Percentiles rank a stretch among this genome's conserved stretches.
Conservation (phyloP, 1,140 invertebrate genomes). For the Frieseomelitta varia region DNA sequence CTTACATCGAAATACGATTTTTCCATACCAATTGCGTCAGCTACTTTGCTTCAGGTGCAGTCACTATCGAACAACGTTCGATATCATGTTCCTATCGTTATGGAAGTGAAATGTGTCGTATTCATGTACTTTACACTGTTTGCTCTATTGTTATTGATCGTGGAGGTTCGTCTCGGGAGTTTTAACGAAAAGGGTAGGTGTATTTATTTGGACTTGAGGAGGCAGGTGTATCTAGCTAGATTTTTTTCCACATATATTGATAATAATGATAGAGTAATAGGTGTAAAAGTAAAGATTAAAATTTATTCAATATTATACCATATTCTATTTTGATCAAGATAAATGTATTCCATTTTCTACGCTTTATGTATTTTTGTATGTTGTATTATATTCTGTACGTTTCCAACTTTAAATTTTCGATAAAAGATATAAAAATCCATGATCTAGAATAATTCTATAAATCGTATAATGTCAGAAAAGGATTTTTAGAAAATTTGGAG, state of each 20-base stretch:
- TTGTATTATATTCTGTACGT: too few species aligned
- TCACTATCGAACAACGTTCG: background rate
- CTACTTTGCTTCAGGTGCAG: conserved; percentile 22
- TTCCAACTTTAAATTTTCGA: too few species aligned
- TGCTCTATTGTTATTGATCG: background rate
- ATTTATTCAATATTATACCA: too few species aligned
- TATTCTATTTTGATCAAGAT: too few species aligned
- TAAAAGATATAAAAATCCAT: too few species aligned
- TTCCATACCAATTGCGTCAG: background rate
- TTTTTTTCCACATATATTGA: background rate
- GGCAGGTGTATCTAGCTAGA: too few species aligned
- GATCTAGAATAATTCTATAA: too few species aligned
- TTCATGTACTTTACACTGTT: conserved; percentile 9
- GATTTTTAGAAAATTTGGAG: too few species aligned
- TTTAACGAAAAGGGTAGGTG: conserved; percentile 17
- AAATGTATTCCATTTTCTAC: too few species aligned
- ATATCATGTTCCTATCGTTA: conserved; percentile 16
- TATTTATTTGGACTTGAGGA: background rate
- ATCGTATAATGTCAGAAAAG: too few species aligned
- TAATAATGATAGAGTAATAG: background rate
- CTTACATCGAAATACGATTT: background rate
- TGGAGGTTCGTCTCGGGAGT: background rate
- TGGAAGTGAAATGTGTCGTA: conserved; percentile 29
- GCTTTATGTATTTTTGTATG: too few species aligned
- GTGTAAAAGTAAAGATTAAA: too few species aligned